Percentiles rank a stretch among this genome's conserved stretches.
These are phyloP conservation scores for Chloebia gouldiae DNA, from an alignment of 2,113 vertebrate species.

Conservation along the genomic window DNA sequence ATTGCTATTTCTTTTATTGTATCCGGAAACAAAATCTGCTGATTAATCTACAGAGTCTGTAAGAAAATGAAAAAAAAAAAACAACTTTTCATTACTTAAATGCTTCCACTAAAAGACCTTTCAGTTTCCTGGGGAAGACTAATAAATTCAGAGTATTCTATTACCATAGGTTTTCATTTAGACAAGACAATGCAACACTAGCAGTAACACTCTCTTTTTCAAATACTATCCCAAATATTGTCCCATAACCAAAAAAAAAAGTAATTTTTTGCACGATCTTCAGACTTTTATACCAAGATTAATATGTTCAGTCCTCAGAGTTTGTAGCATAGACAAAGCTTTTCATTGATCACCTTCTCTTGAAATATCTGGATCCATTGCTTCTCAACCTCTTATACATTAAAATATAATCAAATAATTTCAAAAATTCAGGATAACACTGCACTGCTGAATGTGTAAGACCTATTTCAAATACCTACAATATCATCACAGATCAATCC, in stretches of 20 bases:
- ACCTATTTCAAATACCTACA: background rate
- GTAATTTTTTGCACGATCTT: background rate
- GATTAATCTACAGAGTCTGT: background rate
- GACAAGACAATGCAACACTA: background rate
- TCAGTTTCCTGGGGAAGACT: background rate
- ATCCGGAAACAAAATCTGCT: background rate
- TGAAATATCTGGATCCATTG: background rate
- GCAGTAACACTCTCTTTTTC: background rate
- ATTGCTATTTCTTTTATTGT: background rate
- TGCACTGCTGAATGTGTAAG: background rate
- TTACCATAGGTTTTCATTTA: background rate
- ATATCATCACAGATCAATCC: background rate
- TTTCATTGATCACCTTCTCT: background rate
- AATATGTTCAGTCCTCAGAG: background rate
- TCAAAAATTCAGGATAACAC: background rate
- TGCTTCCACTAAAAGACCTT: background rate
- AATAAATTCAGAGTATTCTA: background rate
- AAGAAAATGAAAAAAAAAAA: background rate
- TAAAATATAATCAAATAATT: background rate
- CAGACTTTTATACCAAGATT: background rate
- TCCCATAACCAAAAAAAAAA: background rate
- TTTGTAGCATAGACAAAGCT: background rate
- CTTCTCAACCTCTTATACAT: background rate
- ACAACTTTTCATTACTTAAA: background rate
- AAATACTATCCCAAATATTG: background rate